phyloP scores from a whole-genome alignment of 2,113 vertebrate genomes.

The Mus musculus region DNA sequence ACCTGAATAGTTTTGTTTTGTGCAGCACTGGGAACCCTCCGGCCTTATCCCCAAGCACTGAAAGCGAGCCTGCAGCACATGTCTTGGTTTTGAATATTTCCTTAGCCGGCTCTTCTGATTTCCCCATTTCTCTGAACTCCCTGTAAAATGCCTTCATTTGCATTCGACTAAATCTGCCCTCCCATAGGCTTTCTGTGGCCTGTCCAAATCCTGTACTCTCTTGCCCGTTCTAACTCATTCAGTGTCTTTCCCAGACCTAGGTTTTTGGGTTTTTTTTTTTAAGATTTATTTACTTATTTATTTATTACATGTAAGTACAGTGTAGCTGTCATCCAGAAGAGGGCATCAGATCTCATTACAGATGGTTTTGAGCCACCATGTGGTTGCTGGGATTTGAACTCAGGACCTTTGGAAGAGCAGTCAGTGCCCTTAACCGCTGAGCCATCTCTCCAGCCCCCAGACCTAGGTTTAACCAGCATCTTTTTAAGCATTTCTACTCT shows the following conservation, averaged over 20 bases:
- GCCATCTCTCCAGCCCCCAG: not conserved
- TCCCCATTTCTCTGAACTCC: not conserved
- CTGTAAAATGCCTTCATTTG: slow-evolving; percentile 50
- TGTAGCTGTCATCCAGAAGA: too few relatives aligned
- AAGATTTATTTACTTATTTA: too few relatives aligned
- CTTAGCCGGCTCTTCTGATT: not conserved
- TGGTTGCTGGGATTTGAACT: too few relatives aligned
- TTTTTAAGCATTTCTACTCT: slow-evolving; percentile 29
- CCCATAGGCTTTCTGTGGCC: not conserved
- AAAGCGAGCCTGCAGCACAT: too few relatives aligned
- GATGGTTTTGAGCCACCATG: too few relatives aligned
- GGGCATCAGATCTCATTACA: too few relatives aligned
- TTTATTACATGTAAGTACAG: too few relatives aligned
- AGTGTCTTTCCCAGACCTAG: slow-evolving; percentile 18
- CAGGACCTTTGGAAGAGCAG: too few relatives aligned
- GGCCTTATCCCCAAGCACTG: not conserved
- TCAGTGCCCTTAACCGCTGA: too few relatives aligned
- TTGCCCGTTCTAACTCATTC: not conserved
- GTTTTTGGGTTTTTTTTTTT: not conserved
- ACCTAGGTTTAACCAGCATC: not conserved
- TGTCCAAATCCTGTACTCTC: not conserved
- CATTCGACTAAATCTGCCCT: not conserved
- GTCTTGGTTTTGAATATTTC: not conserved
- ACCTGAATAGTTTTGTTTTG: not conserved
- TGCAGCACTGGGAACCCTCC: too few relatives aligned